A percentile compares a stretch with the other conserved stretches of the same genome.
Evolutionary conservation across 1,140 invertebrate genomes (phyloP).

Genomic region (Scaptomyza graminum): DNA sequence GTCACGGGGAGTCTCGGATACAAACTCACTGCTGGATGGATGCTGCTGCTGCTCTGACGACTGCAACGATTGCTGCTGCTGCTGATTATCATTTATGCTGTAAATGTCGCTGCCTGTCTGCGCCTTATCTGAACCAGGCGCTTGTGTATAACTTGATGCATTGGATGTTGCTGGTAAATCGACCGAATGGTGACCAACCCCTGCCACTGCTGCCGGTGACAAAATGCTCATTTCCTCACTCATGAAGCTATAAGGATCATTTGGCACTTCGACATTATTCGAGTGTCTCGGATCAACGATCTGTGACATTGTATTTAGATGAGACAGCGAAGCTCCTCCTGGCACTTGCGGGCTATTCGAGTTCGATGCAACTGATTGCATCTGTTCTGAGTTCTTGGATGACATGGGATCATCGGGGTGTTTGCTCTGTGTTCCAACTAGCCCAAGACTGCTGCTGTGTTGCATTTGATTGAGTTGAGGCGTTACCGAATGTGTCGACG

Average conservation of each 20-base stretch:
- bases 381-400: constrained; percentile 26
- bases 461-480: constrained; percentile 75
- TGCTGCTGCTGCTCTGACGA: constrained; percentile 3
- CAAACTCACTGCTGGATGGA: not conserved
- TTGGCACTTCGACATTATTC: constrained; percentile 34
- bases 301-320: constrained; percentile 8
- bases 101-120: constrained; percentile 27
- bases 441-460: constrained; percentile 27
- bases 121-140: constrained; percentile 6
- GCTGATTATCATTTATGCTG: constrained; percentile 8
- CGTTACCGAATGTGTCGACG: constrained; percentile 85
- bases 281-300: constrained; percentile 2
- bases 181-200: constrained; percentile 6
- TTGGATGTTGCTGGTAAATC: constrained; percentile 12
- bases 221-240: constrained; percentile 54
- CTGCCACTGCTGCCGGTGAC: constrained; percentile 23
- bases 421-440: constrained; percentile 38
- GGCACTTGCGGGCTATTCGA: constrained; percentile 36
- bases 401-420: constrained; percentile 46
- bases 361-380: constrained; percentile 9
- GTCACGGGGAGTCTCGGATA: constrained; percentile 1
- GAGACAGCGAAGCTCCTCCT: not conserved
- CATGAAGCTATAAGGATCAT: constrained; percentile 60
- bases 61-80: constrained; percentile 7
- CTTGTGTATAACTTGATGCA: constrained; percentile 25